Base-by-base conservation (phyloP, 2,797 vertebrate genomes). In the Protosalanx chinensis region DNA sequence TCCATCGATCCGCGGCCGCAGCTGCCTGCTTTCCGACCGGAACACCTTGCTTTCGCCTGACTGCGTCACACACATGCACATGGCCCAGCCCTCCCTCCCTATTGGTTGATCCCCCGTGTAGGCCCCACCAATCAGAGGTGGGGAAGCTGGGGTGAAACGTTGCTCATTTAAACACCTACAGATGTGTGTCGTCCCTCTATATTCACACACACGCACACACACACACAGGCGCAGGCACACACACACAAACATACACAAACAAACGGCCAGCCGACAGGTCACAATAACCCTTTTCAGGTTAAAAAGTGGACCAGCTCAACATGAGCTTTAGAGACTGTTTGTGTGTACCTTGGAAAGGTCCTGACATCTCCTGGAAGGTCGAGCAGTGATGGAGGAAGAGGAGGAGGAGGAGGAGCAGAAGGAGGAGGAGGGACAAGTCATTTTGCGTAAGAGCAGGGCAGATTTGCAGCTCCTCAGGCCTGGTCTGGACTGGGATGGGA, bases 281-380 rank as follows among this genome's bases (percentile, higher is more conserved):
- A 41, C 8, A 41, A 41, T 41, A 1, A 41, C 37, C 41, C 41
- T 46, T 46, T 46, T 46, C 41, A 13, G 41, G 12, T 46, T 13
- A 46, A 8, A 46, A 13, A 46, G 41, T 46, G 41, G 41, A 46
- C 41, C 41, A 46, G 41, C 41, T 46, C 41, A 13, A 46, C 41
- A 46, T 46, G 41, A 46, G 41, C 10, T 3, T 46, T 13, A 46
- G 41, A 46, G 41, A 46, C 10, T 46, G 41, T 12, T 46, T 46
- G 41, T 12, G 41, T 57, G 67, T 93, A 98, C 97, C 94, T 96
- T 96, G 82, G 91, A 94, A 62, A 96, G 83, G 80, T 98, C 96
- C 73, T 91, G 82, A 56, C 93, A 94, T 75, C 93, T 93, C 88
- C 92, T 93, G 73, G 91, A 85, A 75, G 93, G 92, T 77, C 88